These are phyloP conservation scores for Xerus inauris DNA, from an alignment of 2,113 vertebrate species.

Conservation along the genomic window DNA sequence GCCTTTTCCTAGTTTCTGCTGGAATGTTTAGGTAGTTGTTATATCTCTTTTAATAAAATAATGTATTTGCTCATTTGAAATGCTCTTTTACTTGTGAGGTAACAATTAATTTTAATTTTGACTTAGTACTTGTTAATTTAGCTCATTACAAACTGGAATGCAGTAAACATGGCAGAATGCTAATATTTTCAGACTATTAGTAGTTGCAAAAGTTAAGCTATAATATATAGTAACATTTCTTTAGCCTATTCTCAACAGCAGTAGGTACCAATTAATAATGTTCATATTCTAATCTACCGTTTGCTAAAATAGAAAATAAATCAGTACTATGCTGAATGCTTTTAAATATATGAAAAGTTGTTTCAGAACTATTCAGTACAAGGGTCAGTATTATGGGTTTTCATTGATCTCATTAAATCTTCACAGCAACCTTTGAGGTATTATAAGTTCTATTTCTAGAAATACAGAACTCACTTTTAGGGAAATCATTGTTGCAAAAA, in stretches of 20 bases:
- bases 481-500: not conserved
- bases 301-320: conserved; percentile 4
- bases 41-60: not conserved
- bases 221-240: not conserved
- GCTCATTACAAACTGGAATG: conserved; percentile 29
- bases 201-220: conserved; percentile 23
- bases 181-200: not conserved
- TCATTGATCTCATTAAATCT: conserved; percentile 12
- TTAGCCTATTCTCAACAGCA: not conserved
- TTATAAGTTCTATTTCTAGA: conserved; percentile 3
- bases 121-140: conserved; percentile 22
- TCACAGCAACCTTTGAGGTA: not conserved
- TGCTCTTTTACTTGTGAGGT: conserved; percentile 32
- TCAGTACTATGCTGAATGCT: not conserved
- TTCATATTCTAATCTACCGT: not conserved
- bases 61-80: conserved; percentile 6
- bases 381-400: not conserved
- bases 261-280: not conserved
- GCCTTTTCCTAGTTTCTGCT: not conserved
- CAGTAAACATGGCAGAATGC: not conserved
- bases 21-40: not conserved
- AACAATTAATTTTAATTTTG: conserved; percentile 23
- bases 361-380: not conserved
- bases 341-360: not conserved
- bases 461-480: not conserved